phyloP scores from a whole-genome alignment of 2,113 vertebrate species.

The Vulpes vulpes region DNA sequence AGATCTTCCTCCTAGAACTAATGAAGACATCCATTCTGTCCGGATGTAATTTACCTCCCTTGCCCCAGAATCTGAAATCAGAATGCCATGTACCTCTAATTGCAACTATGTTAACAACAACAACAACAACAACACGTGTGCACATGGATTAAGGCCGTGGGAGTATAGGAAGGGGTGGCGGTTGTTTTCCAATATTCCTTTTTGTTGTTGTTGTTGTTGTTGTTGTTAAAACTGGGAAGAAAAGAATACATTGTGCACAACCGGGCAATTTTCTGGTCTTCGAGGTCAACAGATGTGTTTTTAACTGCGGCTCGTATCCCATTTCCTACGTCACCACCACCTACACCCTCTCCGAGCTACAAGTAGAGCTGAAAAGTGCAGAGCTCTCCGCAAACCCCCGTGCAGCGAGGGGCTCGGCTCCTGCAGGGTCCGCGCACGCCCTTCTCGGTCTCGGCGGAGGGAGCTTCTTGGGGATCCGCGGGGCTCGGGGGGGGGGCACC shows the following conservation, averaged over 20 bases:
- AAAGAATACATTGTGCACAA: constrained; percentile 1
- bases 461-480: constrained; percentile 29
- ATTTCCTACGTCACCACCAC: background rate
- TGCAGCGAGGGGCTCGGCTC: background rate
- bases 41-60: constrained; percentile 42
- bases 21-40: constrained; percentile 21
- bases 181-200: background rate
- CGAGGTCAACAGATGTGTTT: constrained; percentile 41
- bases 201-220: background rate
- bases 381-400: background rate
- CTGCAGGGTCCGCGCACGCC: background rate
- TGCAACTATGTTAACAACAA: constrained; percentile 31
- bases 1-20: constrained; percentile 12
- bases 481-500: too few species aligned
- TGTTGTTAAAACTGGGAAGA: background rate
- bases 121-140: background rate
- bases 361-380: constrained; percentile 56
- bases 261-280: background rate
- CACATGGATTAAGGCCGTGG: background rate
- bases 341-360: background rate
- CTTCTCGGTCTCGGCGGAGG: background rate
- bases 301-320: constrained; percentile 15
- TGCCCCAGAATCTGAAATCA: constrained; percentile 30
- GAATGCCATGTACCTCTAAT: background rate
- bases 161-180: background rate